Percentiles rank a stretch among this genome's conserved stretches.
phyloP scores from a whole-genome alignment of 2,113 vertebrate species.

The Apus apus region DNA sequence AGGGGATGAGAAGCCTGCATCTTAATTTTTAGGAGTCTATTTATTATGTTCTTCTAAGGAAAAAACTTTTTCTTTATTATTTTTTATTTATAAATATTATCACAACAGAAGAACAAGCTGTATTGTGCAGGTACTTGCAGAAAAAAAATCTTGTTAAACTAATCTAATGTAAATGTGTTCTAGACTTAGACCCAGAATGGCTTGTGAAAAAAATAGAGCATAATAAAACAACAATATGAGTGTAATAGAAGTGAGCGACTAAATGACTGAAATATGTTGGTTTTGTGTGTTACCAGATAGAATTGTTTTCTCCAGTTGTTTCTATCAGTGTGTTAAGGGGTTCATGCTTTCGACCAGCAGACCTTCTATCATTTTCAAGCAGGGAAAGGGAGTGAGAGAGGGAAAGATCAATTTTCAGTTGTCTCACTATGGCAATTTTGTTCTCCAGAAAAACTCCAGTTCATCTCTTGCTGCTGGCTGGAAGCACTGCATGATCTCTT shows the following conservation, averaged over 20 bases:
- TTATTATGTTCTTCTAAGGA: neutral
- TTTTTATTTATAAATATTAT: neutral
- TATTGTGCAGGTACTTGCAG: neutral
- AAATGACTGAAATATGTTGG: neutral
- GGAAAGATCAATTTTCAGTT: neutral
- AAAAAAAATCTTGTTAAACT: neutral
- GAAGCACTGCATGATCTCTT: neutral
- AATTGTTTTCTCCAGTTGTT: neutral
- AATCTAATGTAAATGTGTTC: neutral
- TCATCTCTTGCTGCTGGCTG: neutral
- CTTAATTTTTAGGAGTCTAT: neutral
- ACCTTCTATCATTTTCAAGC: neutral
- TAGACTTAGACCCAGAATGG: neutral
- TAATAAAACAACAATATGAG: conserved; percentile 23
- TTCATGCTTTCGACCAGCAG: neutral
- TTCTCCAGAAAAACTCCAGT: neutral
- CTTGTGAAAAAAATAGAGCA: conserved; percentile 25
- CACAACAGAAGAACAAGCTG: neutral
- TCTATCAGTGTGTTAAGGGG: neutral
- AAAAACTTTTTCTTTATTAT: neutral
- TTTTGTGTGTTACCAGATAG: neutral
- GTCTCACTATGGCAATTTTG: neutral
- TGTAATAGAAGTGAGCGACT: neutral
- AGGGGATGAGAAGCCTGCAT: neutral
- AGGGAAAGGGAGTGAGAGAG: neutral